A percentile compares a stretch with the other conserved stretches of the same genome.
Evolutionary conservation across 2,888 invertebrate genomes (phyloP).

Genomic region (Loripinus fragilis): DNA sequence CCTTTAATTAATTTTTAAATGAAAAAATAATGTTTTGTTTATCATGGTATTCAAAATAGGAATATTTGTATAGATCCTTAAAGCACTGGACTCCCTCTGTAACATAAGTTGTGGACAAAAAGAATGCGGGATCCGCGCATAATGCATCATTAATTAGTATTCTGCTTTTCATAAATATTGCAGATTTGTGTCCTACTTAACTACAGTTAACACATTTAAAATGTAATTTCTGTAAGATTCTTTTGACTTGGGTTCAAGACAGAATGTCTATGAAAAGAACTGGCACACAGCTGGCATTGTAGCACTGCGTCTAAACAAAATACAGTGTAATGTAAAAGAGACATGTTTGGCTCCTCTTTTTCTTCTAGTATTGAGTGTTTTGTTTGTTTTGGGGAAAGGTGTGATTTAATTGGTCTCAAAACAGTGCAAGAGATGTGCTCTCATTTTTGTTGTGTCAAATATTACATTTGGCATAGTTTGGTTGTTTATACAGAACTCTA

Average conservation of each 20-base stretch:
- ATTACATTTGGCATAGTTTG: constrained; percentile 2
- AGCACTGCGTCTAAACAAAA: constrained; percentile 23
- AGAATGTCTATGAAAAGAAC: constrained; percentile 29
- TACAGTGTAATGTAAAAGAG: constrained; percentile 11
- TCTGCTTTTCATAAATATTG: too few species aligned
- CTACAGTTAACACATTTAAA: neutral
- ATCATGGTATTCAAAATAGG: too few species aligned
- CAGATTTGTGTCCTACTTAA: too few species aligned
- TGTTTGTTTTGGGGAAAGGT: constrained; percentile 27
- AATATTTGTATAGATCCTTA: too few species aligned
- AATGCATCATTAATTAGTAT: too few species aligned
- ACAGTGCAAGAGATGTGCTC: constrained; percentile 3
- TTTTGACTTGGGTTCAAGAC: neutral
- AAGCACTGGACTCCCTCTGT: too few species aligned
- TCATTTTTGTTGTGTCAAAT: constrained; percentile 15
- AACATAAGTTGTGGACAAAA: too few species aligned
- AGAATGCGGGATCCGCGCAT: too few species aligned
- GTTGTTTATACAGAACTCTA: constrained; percentile 15
- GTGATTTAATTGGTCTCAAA: neutral
- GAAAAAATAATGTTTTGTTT: too few species aligned
- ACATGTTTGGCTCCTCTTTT: constrained; percentile 19
- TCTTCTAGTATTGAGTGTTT: neutral
- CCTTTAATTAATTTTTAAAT: too few species aligned
- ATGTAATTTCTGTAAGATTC: neutral
- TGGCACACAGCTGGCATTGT: constrained; percentile 25